Evolutionary conservation across 2,888 invertebrate species (phyloP).

Genomic region (Pristionchus fissidentatus): DNA sequence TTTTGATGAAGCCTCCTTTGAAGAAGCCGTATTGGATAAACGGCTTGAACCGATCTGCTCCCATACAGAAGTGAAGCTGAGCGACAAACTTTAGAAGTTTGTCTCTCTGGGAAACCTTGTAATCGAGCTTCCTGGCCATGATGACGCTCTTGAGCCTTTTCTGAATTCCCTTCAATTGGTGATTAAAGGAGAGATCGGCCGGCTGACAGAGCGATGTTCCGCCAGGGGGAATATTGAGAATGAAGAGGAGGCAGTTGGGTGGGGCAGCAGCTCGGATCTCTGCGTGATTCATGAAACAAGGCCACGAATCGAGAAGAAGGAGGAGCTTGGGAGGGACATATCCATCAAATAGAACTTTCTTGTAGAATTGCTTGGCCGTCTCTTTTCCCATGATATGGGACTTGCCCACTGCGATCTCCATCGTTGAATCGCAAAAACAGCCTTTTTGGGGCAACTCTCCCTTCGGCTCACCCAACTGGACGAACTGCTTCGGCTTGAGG

Average conservation of each 20-base stretch:
- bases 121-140: not conserved
- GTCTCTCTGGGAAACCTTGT: not conserved
- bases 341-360: too few relatives aligned
- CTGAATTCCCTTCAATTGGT: not conserved
- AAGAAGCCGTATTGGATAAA: not conserved
- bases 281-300: too few relatives aligned
- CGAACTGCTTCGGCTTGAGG: not conserved
- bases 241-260: not conserved
- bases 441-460: not conserved
- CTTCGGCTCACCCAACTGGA: not conserved
- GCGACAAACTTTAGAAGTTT: not conserved
- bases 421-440: not conserved
- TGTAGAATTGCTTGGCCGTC: too few relatives aligned
- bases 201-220: not conserved
- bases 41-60: not conserved
- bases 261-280: too few relatives aligned
- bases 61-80: not conserved
- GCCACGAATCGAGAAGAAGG: too few relatives aligned
- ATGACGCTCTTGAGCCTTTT: not conserved
- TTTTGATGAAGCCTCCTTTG: too few relatives aligned
- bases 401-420: not conserved
- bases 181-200: constrained; percentile 13
- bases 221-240: not conserved
- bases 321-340: too few relatives aligned
- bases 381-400: too few relatives aligned